These are phyloP conservation scores for Hydraecia micacea DNA, from an alignment of 2,888 invertebrate species.

Conservation along the genomic window DNA sequence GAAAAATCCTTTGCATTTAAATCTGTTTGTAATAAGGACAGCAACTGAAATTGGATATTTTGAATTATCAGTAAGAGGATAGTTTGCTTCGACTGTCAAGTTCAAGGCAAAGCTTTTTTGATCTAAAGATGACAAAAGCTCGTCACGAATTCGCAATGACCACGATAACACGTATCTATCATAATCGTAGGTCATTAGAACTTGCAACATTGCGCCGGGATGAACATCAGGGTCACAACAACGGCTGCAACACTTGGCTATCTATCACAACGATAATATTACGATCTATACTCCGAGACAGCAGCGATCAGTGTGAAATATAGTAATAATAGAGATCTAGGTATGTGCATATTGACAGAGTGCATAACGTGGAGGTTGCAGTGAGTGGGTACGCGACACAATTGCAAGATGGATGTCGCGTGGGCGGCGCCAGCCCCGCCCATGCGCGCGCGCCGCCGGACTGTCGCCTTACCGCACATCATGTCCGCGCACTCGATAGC, in stretches of 20 bases:
- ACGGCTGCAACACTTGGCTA: background rate
- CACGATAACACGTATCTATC: background rate
- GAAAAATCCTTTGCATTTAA: background rate
- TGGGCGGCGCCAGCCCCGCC: conserved; percentile 64
- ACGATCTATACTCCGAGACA: background rate
- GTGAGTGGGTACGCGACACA: conserved; percentile 54
- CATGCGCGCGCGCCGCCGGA: conserved; percentile 49
- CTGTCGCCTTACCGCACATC: conserved; percentile 19
- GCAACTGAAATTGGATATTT: background rate
- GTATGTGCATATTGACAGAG: conserved; percentile 1
- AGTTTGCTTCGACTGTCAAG: background rate
- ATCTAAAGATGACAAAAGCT: background rate
- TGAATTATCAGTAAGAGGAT: background rate
- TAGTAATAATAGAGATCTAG: background rate
- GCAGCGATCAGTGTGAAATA: background rate
- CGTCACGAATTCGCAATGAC: background rate
- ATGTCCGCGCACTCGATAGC: conserved; percentile 9
- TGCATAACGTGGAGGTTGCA: conserved; percentile 13
- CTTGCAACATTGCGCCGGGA: background rate
- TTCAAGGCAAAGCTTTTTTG: background rate
- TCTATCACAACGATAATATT: background rate
- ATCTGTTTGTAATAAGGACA: background rate
- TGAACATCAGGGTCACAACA: background rate
- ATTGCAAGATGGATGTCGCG: conserved; percentile 59
- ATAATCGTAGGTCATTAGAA: background rate